phyloP scores from a whole-genome alignment of 2,113 vertebrate species.

The Saccopteryx bilineata region DNA sequence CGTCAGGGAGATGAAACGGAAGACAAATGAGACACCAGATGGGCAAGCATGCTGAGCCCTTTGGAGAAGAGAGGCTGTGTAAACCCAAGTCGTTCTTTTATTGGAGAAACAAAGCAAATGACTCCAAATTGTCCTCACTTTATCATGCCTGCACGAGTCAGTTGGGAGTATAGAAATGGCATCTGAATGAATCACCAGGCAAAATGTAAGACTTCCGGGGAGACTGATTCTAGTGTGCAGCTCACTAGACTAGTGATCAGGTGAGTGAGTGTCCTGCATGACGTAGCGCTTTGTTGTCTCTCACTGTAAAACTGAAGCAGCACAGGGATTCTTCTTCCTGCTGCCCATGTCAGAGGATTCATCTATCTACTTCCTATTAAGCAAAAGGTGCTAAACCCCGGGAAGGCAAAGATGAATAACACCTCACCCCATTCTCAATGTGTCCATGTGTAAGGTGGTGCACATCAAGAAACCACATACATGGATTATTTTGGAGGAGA shows the following conservation, averaged over 20 bases:
- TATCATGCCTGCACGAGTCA: background rate
- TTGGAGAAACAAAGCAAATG: conserved; percentile 62
- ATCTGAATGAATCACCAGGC: background rate
- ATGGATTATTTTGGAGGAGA: background rate
- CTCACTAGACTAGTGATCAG: background rate
- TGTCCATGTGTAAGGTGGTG: background rate
- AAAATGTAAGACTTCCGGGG: background rate
- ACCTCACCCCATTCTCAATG: background rate
- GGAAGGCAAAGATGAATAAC: background rate
- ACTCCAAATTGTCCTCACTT: conserved; percentile 33
- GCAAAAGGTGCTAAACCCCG: background rate
- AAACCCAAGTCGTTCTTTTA: conserved; percentile 57
- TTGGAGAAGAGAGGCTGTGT: conserved; percentile 31
- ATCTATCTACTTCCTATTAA: background rate
- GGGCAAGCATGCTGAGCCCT: background rate
- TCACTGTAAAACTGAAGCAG: background rate
- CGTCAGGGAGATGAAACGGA: background rate
- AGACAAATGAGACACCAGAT: conserved; percentile 14
- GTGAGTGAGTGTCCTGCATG: background rate
- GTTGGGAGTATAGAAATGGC: background rate
- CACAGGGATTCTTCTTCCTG: background rate
- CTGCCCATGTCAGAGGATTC: background rate
- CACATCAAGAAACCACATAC: background rate
- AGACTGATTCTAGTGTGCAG: background rate
- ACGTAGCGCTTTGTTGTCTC: background rate